phyloP scores from a whole-genome alignment of 92 coral and sea anemone species.

The Desmophyllum pertusum region DNA sequence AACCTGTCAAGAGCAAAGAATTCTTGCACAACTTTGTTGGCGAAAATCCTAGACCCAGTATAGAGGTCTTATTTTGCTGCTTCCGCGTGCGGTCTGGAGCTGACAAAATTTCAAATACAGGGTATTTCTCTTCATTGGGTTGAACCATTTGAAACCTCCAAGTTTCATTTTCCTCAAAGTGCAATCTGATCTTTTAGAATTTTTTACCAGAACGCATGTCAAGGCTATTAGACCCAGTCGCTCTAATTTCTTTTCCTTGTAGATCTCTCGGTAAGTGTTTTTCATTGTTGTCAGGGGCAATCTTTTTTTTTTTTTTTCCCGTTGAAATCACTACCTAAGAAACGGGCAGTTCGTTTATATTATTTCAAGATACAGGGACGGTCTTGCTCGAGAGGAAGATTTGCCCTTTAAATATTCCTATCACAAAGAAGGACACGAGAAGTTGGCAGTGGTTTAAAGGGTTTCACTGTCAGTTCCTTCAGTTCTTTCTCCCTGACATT shows the following conservation, averaged over 20 bases:
- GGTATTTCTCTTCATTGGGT: too few species aligned
- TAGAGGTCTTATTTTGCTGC: background rate
- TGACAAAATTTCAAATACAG: background rate
- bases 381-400: constrained; percentile 12
- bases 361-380: constrained; percentile 1
- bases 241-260: constrained; percentile 32
- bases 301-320: background rate
- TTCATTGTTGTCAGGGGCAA: background rate
- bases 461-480: constrained; percentile 6
- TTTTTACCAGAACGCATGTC: background rate
- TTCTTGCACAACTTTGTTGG: constrained; percentile 25
- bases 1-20: constrained; percentile 14
- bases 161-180: background rate
- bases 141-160: background rate
- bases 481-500: background rate
- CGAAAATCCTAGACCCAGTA: background rate
- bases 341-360: too few species aligned
- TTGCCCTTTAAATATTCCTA: background rate
- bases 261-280: background rate
- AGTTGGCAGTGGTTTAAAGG: background rate
- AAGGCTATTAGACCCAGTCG: constrained; percentile 15
- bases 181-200: background rate
- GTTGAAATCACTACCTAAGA: background rate
- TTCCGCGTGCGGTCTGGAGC: background rate
- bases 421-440: constrained; percentile 22